Conservation (phyloP, 2,797 vertebrate genomes). For the Acanthis flammea region DNA sequence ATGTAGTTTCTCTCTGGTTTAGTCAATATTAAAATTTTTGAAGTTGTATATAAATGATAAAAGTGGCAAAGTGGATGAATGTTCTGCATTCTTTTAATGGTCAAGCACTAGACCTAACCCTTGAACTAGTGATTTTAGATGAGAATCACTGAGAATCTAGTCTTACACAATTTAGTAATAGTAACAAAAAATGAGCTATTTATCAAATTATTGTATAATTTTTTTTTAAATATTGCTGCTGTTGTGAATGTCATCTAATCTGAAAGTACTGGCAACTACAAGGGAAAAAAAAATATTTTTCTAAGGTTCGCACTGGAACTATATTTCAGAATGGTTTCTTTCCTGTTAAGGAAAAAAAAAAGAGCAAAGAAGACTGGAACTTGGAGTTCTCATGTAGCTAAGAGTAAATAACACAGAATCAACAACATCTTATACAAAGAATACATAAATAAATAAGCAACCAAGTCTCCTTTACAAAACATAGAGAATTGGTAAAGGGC, state of each 20-base stretch:
- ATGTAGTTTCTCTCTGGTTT: background rate
- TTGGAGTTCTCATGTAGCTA: background rate
- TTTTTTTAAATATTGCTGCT: background rate
- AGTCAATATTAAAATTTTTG: background rate
- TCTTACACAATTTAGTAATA: background rate
- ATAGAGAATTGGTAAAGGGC: background rate
- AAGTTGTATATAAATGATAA: background rate
- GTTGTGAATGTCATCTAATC: background rate
- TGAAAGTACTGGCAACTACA: background rate
- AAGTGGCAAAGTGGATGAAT: background rate
- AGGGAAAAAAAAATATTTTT: background rate
- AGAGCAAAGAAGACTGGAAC: background rate
- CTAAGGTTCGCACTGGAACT: background rate
- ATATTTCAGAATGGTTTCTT: background rate
- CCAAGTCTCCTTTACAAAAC: background rate
- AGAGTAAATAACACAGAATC: background rate
- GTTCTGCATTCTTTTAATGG: background rate
- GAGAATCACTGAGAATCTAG: background rate
- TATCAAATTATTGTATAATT: background rate
- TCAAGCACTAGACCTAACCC: background rate
- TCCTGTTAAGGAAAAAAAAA: too few species aligned
- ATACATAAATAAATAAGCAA: background rate
- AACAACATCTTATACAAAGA: background rate
- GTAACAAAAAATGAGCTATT: background rate
- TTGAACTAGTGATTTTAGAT: background rate